A percentile compares a stretch with the other conserved stretches of the same genome.
phyloP scores from a whole-genome alignment of 2,888 invertebrate genomes.

The Aproaerema taeniolella region DNA sequence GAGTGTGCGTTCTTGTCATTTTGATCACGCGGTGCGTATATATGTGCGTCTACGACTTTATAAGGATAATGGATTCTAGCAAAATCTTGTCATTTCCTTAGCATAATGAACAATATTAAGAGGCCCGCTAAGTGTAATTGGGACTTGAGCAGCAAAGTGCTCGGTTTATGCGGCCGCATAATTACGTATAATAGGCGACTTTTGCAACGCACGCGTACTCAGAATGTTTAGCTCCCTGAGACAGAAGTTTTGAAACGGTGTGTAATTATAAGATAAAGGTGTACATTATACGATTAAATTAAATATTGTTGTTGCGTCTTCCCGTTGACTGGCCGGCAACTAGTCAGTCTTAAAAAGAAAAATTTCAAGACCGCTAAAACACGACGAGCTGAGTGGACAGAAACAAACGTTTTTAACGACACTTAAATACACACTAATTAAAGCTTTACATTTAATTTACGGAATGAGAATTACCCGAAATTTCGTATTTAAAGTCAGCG shows the following conservation, averaged over 20 bases:
- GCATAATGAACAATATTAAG: slow-evolving; percentile 71
- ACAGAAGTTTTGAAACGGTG: slow-evolving; percentile 58
- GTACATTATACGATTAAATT: slow-evolving; percentile 41
- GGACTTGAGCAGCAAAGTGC: slow-evolving; percentile 59
- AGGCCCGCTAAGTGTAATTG: slow-evolving; percentile 64
- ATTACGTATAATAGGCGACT: slow-evolving; percentile 68
- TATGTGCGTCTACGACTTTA: slow-evolving; percentile 30
- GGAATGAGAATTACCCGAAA: slow-evolving; percentile 11
- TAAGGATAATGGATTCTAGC: slow-evolving; percentile 57
- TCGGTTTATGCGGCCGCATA: slow-evolving; percentile 67
- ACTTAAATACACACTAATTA: slow-evolving; percentile 6
- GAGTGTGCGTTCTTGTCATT: slow-evolving; percentile 23
- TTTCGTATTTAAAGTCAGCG: slow-evolving; percentile 6
- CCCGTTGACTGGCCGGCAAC: slow-evolving; percentile 10
- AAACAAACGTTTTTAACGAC: no score
- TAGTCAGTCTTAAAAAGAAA: not conserved
- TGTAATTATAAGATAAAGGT: slow-evolving; percentile 44
- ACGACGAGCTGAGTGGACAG: not conserved
- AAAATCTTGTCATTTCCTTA: slow-evolving; percentile 66
- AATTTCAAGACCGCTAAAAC: not conserved
- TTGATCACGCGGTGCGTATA: slow-evolving; percentile 23
- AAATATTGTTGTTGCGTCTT: slow-evolving; percentile 31
- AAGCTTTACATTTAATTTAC: slow-evolving; percentile 9
- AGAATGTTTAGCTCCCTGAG: slow-evolving; percentile 56
- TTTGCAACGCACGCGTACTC: slow-evolving; percentile 63